Evolutionary conservation across 2,888 invertebrate species (phyloP), one percentile per base, ranked within the genome.

Genomic region (Tanytarsus gracilentus): DNA sequence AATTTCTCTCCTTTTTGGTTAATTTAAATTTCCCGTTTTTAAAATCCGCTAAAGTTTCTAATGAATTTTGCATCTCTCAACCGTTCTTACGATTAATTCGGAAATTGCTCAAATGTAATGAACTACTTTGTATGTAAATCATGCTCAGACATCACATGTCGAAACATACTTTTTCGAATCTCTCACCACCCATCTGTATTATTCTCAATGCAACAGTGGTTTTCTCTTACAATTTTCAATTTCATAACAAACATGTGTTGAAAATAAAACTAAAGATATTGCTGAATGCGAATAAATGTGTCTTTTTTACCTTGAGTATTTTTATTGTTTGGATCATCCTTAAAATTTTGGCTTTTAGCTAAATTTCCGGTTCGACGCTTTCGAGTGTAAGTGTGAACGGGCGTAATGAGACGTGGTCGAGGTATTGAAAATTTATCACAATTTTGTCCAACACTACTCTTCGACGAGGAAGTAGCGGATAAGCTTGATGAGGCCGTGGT

Each of bases 371-470:
- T 90, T 65, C 88, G 78, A 63, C 90, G 77, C 68, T 85, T 84
- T 64, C 88, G 78, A 61, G 88, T 90, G 69, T 90, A 90, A 25
- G 90, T 89, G 75, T 91, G 90, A 63, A 90, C 87, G 60, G 91
- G 90, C 65, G 90, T 90, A 69, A 91, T 88, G 66, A 91, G 78
- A 68, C 89, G 85, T 29, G 91, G 90, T 67, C 91, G 77, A 4
- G 91, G 91, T 71, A 91, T 91, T 64, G 83, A 80, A 73, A 90
- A 90, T 68, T 85, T 86, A 66, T 80, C 81, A 3, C 77, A 77
- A 58, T 66, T 26, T 33, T 50, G 23, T 16, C 18, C 11, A n/a
- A 3, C 48, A 27, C 11, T 40, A 27, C 9, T 53, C 61, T 25
- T 36, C 48, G 27, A 33, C 8, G 33, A 33, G 6, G 33, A 9